These are phyloP conservation scores for Sula dactylatra DNA, from an alignment of 2,113 vertebrate genomes.

Conservation along the genomic window DNA sequence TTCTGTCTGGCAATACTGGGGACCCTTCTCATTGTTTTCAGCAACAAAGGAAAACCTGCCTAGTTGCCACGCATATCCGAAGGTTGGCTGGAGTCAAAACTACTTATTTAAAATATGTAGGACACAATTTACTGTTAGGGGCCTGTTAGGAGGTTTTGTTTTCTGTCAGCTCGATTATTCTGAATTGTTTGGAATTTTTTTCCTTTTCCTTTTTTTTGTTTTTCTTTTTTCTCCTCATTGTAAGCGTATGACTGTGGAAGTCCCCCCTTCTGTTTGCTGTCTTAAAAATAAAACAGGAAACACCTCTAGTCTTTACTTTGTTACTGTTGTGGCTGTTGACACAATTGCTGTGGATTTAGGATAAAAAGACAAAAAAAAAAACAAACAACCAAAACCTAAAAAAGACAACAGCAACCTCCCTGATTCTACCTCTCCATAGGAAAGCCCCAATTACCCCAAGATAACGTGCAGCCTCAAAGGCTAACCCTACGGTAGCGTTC, in stretches of 20 bases:
- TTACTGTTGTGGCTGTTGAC: not conserved
- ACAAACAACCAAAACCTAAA: too few relatives aligned
- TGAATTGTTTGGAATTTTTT: not conserved
- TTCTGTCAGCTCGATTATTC: not conserved
- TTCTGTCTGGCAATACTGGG: not conserved
- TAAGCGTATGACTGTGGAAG: not conserved
- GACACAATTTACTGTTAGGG: not conserved
- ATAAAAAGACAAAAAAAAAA: not conserved
- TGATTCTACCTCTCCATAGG: not conserved
- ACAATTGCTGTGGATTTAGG: not conserved
- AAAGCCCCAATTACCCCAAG: not conserved
- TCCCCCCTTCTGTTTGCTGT: not conserved
- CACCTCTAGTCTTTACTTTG: not conserved
- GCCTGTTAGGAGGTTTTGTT: not conserved
- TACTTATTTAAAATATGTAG: not conserved
- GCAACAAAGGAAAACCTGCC: constrained; percentile 59
- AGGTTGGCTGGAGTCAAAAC: constrained; percentile 27
- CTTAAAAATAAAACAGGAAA: not conserved
- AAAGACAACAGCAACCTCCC: not conserved
- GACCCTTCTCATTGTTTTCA: constrained; percentile 41
- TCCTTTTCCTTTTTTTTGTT: not conserved
- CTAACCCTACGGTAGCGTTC: not conserved
- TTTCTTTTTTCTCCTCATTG: not conserved
- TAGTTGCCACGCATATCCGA: not conserved
- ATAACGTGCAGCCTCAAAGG: not conserved